Evolutionary conservation across 2,797 vertebrate genomes (phyloP).

Genomic region (Anableps anableps): DNA sequence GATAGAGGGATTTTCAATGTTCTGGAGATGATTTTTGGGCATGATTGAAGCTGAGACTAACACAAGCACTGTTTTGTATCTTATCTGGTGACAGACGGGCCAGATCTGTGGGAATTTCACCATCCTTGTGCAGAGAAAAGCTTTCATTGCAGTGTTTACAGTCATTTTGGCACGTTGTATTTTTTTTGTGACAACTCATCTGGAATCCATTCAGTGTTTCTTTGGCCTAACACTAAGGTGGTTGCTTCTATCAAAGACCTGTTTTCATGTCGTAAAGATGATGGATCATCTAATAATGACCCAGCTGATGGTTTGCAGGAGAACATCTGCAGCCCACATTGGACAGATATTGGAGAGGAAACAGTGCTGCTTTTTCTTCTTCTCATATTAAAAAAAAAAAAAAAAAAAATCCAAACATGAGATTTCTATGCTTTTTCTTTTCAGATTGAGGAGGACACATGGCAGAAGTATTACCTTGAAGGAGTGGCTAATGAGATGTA

Average conservation of each 20-base stretch:
- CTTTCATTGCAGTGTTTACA: slow-evolving; percentile 66
- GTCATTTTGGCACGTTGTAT: slow-evolving; percentile 73
- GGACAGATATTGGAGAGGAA: slow-evolving; percentile 46
- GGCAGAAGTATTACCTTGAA: slow-evolving; percentile 99
- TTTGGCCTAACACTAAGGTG: slow-evolving; percentile 70
- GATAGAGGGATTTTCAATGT: slow-evolving; percentile 37
- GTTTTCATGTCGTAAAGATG: slow-evolving; percentile 78
- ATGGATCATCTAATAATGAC: slow-evolving; percentile 79
- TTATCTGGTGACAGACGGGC: slow-evolving; percentile 56
- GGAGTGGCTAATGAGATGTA: slow-evolving; percentile 99
- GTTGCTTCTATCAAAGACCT: slow-evolving; percentile 73
- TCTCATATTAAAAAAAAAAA: background rate
- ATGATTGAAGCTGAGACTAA: slow-evolving; percentile 36
- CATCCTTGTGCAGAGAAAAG: slow-evolving; percentile 60
- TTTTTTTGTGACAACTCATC: slow-evolving; percentile 76
- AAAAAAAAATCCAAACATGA: slow-evolving; percentile 23
- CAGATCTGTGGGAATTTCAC: slow-evolving; percentile 49
- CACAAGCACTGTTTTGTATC: slow-evolving; percentile 38
- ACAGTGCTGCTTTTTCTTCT: slow-evolving; percentile 27
- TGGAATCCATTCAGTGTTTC: slow-evolving; percentile 76
- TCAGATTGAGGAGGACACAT: slow-evolving; percentile 99
- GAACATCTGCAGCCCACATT: slow-evolving; percentile 81
- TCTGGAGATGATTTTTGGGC: slow-evolving; percentile 49
- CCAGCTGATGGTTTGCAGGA: slow-evolving; percentile 67
- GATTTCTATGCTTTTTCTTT: slow-evolving; percentile 43